These are phyloP conservation scores for Ectemnius cavifrons DNA, from an alignment of 2,888 invertebrate species.

Conservation along the genomic window DNA sequence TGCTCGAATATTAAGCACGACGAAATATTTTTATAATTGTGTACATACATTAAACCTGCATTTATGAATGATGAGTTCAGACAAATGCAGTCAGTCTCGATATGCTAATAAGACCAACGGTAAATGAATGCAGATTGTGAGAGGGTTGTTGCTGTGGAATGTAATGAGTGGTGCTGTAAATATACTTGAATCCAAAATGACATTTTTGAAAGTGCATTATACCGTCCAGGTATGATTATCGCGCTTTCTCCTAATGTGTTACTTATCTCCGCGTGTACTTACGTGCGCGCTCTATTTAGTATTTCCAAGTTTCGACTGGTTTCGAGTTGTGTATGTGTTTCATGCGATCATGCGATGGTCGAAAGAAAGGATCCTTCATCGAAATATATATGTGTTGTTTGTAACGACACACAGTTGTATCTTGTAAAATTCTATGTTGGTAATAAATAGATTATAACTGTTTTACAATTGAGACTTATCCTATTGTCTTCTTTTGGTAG, in stretches of 20 bases:
- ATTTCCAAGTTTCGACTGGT: constrained; percentile 22
- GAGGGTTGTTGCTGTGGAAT: not conserved
- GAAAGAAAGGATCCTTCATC: too few species aligned
- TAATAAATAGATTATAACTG: constrained; percentile 16
- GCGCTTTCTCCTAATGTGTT: constrained; percentile 22
- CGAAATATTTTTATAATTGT: constrained; percentile 39
- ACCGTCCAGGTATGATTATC: constrained; percentile 8
- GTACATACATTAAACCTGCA: constrained; percentile 27
- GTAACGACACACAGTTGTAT: constrained; percentile 4
- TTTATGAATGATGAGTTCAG: constrained; percentile 23
- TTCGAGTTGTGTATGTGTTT: constrained; percentile 7
- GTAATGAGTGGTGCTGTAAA: not conserved
- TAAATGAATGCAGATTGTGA: too few species aligned
- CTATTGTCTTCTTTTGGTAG: too few species aligned
- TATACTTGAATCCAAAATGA: not conserved
- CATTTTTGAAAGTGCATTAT: not conserved
- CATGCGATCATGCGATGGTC: too few species aligned
- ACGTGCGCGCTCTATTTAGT: constrained; percentile 15
- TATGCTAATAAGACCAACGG: not conserved
- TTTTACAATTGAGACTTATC: not conserved
- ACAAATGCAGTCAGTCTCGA: not conserved
- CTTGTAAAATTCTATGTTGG: constrained; percentile 11
- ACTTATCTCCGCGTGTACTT: constrained; percentile 23
- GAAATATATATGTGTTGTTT: too few species aligned
- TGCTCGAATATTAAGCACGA: constrained; percentile 23